phyloP scores from a whole-genome alignment of 2,888 invertebrate genomes.

The Macrophya annulata region DNA sequence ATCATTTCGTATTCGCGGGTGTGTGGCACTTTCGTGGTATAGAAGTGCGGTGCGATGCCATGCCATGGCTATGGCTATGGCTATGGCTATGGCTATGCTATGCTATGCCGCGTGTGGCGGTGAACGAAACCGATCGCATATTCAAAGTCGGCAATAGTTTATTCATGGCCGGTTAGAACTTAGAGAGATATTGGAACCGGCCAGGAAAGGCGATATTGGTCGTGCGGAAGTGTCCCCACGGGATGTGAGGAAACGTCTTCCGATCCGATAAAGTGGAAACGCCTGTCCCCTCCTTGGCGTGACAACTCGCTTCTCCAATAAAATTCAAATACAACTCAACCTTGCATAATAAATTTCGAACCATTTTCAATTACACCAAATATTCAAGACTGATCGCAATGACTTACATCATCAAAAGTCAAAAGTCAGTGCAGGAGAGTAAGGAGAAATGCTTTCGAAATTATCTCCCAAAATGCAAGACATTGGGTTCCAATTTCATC shows the following conservation, averaged over 20 bases:
- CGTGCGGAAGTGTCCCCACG: constrained; percentile 79
- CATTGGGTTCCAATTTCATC: not conserved
- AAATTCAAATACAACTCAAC: constrained; percentile 79
- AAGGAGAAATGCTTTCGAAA: not conserved
- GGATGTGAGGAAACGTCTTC: constrained; percentile 68
- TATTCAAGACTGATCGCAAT: not conserved
- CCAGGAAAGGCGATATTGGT: constrained; percentile 76
- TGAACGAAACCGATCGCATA: constrained; percentile 72
- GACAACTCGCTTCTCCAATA: constrained; percentile 76
- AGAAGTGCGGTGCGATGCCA: constrained; percentile 59
- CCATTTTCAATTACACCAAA: constrained; percentile 61
- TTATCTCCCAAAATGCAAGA: not conserved
- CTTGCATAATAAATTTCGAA: constrained; percentile 79
- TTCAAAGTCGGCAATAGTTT: constrained; percentile 80
- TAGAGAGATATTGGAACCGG: constrained; percentile 79
- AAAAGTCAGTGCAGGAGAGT: not conserved
- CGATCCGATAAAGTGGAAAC: constrained; percentile 75
- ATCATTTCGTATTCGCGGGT: constrained; percentile 51
- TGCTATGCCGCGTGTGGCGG: constrained; percentile 67
- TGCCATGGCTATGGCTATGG: too few relatives aligned
- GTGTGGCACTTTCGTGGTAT: constrained; percentile 33
- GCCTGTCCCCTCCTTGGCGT: constrained; percentile 68
- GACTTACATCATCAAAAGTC: not conserved
- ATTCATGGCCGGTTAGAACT: constrained; percentile 78
- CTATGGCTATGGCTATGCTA: constrained; percentile 62